Conservation (phyloP, 2,888 invertebrate genomes). For the Melinaea marsaeus region DNA sequence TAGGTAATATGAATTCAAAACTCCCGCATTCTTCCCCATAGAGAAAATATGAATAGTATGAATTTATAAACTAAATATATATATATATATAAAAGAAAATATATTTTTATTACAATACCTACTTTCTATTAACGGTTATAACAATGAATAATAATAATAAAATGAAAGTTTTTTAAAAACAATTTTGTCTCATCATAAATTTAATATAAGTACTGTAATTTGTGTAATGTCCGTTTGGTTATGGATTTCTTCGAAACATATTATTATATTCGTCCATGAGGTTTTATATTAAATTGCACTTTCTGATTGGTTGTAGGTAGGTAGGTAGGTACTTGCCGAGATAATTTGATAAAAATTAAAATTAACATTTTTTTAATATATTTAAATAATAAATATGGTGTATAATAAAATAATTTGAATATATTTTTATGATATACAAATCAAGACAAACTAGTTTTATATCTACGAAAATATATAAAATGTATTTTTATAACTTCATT, state of each 20-base stretch:
- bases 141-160: constrained; percentile 16
- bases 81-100: no score
- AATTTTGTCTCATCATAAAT: constrained; percentile 23
- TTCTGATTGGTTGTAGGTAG: constrained; percentile 6
- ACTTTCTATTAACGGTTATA: neutral
- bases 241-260: constrained; percentile 11
- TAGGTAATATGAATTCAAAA: no score
- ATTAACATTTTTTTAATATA: no score
- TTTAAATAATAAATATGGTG: no score
- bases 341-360: no score
- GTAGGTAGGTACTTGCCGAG: neutral
- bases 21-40: no score
- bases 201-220: constrained; percentile 22
- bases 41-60: no score
- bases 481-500: neutral
- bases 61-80: no score
- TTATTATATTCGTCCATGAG: constrained; percentile 18
- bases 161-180: constrained; percentile 11
- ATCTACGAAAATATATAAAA: neutral
- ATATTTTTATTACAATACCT: neutral
- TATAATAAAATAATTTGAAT: no score
- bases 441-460: neutral
- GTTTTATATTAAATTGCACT: constrained; percentile 12
- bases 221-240: constrained; percentile 10
- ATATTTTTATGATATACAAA: neutral